phyloP scores from a whole-genome alignment of 2,888 invertebrate species.

The Tethea ocularis region DNA sequence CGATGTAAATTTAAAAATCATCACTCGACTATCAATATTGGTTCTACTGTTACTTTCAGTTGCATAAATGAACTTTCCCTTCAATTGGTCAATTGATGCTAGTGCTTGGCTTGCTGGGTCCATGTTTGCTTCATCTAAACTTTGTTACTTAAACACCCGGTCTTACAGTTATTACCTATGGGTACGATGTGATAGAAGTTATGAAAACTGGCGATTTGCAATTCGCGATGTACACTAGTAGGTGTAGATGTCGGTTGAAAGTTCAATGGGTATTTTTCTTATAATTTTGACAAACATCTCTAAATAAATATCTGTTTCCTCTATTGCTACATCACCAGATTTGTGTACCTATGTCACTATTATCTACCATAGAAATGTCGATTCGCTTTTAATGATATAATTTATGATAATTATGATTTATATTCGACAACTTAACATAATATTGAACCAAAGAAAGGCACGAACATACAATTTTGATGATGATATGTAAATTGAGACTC shows the following conservation, averaged over 20 bases:
- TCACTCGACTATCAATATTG: slow-evolving; percentile 70
- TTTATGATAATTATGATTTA: slow-evolving; percentile 2
- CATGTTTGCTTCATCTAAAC: slow-evolving; percentile 7
- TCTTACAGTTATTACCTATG: neutral
- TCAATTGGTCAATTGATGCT: slow-evolving; percentile 33
- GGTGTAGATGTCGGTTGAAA: too few relatives aligned
- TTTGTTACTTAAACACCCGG: slow-evolving; percentile 9
- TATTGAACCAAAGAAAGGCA: neutral
- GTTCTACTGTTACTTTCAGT: slow-evolving; percentile 66
- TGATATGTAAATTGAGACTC: neutral
- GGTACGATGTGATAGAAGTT: neutral
- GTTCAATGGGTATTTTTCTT: too few relatives aligned
- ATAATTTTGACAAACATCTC: too few relatives aligned
- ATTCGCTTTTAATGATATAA: neutral
- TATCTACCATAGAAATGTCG: neutral
- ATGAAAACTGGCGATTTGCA: slow-evolving; percentile 2
- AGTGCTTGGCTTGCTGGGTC: slow-evolving; percentile 20
- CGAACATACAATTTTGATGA: neutral
- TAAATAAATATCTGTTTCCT: neutral
- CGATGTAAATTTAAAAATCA: slow-evolving; percentile 55
- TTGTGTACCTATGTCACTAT: neutral
- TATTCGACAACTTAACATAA: neutral
- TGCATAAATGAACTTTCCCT: slow-evolving; percentile 74
- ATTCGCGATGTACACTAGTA: too few relatives aligned
- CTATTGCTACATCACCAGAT: neutral